phyloP scores from a whole-genome alignment of 1,140 invertebrate species.

The Belonocnema kinseyi region DNA sequence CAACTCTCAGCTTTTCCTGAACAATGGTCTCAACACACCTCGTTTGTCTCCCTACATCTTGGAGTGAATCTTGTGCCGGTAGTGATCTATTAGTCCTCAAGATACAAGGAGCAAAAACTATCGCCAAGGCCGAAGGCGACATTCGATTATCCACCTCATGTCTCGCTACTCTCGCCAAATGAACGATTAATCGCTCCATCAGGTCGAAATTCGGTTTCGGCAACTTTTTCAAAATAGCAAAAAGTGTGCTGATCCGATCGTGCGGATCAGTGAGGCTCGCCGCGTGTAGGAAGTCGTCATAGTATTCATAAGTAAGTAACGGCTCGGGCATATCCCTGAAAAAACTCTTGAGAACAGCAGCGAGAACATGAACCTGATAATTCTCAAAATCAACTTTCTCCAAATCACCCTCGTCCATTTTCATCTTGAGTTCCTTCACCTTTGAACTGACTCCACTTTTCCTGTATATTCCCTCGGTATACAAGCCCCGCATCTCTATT shows the following conservation, averaged over 20 bases:
- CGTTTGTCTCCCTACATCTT: conserved; percentile 87
- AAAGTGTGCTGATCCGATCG: conserved; percentile 89
- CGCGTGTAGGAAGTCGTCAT: conserved; percentile 94
- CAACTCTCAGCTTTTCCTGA: conserved; percentile 84
- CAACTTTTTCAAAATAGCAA: conserved; percentile 91
- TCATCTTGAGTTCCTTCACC: conserved; percentile 83
- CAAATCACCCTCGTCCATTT: conserved; percentile 85
- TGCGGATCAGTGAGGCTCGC: conserved; percentile 87
- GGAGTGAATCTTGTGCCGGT: conserved; percentile 92
- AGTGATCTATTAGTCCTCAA: conserved; percentile 89
- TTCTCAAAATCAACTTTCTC: conserved; percentile 82
- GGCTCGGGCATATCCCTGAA: conserved; percentile 96
- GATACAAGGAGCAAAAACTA: conserved; percentile 96
- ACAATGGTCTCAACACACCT: conserved; percentile 93
- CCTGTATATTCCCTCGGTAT: conserved; percentile 94
- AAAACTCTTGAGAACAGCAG: conserved; percentile 94
- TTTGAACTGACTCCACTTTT: conserved; percentile 92
- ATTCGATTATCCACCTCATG: conserved; percentile 94
- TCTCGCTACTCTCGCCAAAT: conserved; percentile 91
- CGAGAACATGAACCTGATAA: conserved; percentile 92
- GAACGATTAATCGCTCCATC: conserved; percentile 94
- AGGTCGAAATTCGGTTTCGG: conserved; percentile 93
- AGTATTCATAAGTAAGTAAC: conserved; percentile 93
- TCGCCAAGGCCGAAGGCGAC: conserved; percentile 92
- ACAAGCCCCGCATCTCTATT: conserved; percentile 94